Percentiles rank a stretch among this genome's conserved stretches.
These are phyloP conservation scores for Trematomus bernacchii DNA, from an alignment of 2,797 vertebrate species.

Conservation along the genomic window DNA sequence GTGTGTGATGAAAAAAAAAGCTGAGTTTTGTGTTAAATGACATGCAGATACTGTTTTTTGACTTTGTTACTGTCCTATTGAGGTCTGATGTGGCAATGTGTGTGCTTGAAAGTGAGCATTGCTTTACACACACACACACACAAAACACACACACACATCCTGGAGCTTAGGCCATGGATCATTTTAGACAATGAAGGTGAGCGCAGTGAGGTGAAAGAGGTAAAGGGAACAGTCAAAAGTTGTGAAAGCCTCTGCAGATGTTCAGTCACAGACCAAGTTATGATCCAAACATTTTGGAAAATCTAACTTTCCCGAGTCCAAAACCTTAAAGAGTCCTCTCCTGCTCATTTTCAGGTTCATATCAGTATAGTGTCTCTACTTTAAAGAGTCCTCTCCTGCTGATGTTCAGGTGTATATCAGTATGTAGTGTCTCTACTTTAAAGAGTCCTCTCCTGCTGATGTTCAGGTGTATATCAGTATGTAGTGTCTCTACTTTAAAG, in stretches of 20 bases:
- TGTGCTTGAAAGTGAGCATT: constrained; percentile 7
- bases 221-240: constrained; percentile 13
- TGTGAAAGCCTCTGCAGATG: constrained; percentile 1
- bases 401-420: too few relatives aligned
- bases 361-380: too few relatives aligned
- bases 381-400: not conserved
- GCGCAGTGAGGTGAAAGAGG: constrained; percentile 12
- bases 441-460: not conserved
- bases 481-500: not conserved
- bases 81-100: not conserved
- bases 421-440: too few relatives aligned
- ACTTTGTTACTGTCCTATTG: constrained; percentile 8
- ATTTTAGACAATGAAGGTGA: constrained; percentile 48
- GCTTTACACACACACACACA: not conserved
- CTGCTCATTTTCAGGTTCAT: too few relatives aligned
- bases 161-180: constrained; percentile 32
- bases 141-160: not conserved
- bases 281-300: not conserved
- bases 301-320: not conserved
- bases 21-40: not conserved
- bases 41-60: not conserved
- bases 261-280: not conserved
- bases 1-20: not conserved
- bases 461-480: too few relatives aligned
- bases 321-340: not conserved